Evolutionary conservation across 2,888 invertebrate genomes (phyloP), one percentile per base, ranked within the genome.

Genomic region (Caradrina kadenii): DNA sequence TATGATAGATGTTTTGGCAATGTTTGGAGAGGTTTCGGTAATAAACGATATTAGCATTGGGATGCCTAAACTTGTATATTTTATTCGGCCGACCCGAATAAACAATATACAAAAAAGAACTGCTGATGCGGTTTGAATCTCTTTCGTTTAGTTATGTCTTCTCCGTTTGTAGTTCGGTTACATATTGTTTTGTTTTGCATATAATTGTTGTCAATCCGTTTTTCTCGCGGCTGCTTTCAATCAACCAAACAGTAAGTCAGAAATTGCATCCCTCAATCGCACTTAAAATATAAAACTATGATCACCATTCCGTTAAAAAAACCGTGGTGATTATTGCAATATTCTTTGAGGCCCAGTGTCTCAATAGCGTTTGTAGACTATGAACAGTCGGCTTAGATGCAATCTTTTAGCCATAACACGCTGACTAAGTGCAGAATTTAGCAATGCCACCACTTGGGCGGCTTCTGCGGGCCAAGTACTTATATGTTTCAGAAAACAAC

Each of bases 1-100:
- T 68, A 63, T 74, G 68, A 74, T 74, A 73, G 53, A 79, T 76
- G 75, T 69, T 64, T 63, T 60, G 63, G 49, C 63, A 58, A 68
- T 63, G 63, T 69, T 74, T 63, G 80, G 42, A 79, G 60, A 74
- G 76, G 52, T 60, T 60, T 58, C 15, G 4, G 53, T 63, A 74
- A 60, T 21, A 62, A 73, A 53, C 53, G 48, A 42, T 48, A 56
- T 66, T 66, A 61, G 50, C 54, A 78, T 66, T 65, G 56, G 60
- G 13, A 19, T 45, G 42, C 49, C 21, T 50, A 11, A 59, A 60
- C 50, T 58, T 61, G 61, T 60, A 59, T 62, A 76, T 73, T 69
- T 69, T 76, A 60, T 59, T 31, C 78, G 19, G 17, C 39, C 69
- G 19, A 50, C 35, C 69, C 55, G 45, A 42, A 61, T 48, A 73